Conservation (phyloP, 92 coral and sea anemone species). For the Anthopleura xanthogrammica region DNA sequence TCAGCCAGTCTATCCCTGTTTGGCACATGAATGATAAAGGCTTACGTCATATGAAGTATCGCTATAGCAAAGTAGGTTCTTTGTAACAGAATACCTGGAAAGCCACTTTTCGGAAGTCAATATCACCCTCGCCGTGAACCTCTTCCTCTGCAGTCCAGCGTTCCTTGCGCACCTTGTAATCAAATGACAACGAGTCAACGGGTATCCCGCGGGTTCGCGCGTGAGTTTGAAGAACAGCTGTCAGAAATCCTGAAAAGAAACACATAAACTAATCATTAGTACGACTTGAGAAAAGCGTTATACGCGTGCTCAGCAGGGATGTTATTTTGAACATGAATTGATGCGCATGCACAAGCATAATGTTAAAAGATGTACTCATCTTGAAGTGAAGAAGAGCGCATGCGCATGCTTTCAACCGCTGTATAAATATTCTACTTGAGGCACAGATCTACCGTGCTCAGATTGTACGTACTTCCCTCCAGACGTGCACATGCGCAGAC, state of each 20-base stretch:
- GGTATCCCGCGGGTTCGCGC: slow-evolving; percentile 78
- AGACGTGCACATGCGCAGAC: not conserved
- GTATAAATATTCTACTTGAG: not conserved
- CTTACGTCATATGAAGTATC: no score
- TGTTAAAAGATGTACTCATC: no score
- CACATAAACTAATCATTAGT: not conserved
- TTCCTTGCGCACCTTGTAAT: slow-evolving; percentile 66
- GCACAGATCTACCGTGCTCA: no score
- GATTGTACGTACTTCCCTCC: not conserved
- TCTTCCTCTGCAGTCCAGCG: slow-evolving; percentile 72
- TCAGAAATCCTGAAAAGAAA: slow-evolving; percentile 71
- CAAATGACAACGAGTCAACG: slow-evolving; percentile 84
- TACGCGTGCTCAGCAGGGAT: not conserved
- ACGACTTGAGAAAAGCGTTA: no score
- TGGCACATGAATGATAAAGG: no score
- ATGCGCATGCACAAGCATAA: no score
- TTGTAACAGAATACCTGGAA: slow-evolving; percentile 53
- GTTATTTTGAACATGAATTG: no score
- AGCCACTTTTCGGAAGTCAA: slow-evolving; percentile 74
- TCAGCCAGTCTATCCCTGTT: not conserved
- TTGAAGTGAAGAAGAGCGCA: not conserved
- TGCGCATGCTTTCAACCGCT: not conserved
- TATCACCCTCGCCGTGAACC: slow-evolving; percentile 58
- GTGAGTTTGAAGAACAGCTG: slow-evolving; percentile 90
- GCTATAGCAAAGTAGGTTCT: not conserved